Percentiles rank a stretch among this genome's conserved stretches.
phyloP scores from a whole-genome alignment of 2,888 invertebrate species.

The Heterodera filipjevi region DNA sequence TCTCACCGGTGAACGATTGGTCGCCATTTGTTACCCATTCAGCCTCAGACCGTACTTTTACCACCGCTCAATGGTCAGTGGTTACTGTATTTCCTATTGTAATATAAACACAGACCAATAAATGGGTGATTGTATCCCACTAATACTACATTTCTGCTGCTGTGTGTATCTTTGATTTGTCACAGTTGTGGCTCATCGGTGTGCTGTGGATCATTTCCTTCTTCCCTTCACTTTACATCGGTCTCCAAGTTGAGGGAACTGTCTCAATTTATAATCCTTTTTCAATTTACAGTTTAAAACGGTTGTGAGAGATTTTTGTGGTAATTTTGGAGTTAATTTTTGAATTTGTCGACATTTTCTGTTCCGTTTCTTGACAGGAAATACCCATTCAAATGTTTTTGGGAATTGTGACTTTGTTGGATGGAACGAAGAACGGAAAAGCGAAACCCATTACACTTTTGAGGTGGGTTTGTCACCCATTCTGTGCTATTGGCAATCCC shows the following conservation, averaged over 20 bases:
- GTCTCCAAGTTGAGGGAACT: slow-evolving; percentile 47
- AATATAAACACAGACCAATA: too few relatives aligned
- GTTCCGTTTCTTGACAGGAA: neutral
- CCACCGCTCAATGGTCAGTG: slow-evolving; percentile 42
- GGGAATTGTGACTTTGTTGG: slow-evolving; percentile 58
- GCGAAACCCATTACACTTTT: slow-evolving; percentile 39
- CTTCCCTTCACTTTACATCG: slow-evolving; percentile 59
- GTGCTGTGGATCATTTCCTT: slow-evolving; percentile 57
- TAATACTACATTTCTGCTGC: too few relatives aligned
- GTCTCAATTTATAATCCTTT: neutral
- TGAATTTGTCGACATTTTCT: neutral
- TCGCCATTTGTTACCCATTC: slow-evolving; percentile 64
- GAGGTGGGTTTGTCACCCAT: slow-evolving; percentile 40
- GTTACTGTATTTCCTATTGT: slow-evolving; percentile 22
- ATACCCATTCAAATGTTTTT: slow-evolving; percentile 45
- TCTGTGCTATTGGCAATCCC: neutral
- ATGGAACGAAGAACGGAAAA: slow-evolving; percentile 31
- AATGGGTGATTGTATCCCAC: too few relatives aligned
- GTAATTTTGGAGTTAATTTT: slow-evolving; percentile 32
- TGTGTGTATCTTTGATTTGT: neutral
- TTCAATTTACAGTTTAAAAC: slow-evolving; percentile 53
- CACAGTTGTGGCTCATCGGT: slow-evolving; percentile 42
- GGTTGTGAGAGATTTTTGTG: slow-evolving; percentile 59
- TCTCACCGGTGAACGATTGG: slow-evolving; percentile 57
- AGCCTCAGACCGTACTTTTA: slow-evolving; percentile 42